Base-by-base conservation (phyloP, 1,140 invertebrate species). In the Dendrolimus kikuchii region DNA sequence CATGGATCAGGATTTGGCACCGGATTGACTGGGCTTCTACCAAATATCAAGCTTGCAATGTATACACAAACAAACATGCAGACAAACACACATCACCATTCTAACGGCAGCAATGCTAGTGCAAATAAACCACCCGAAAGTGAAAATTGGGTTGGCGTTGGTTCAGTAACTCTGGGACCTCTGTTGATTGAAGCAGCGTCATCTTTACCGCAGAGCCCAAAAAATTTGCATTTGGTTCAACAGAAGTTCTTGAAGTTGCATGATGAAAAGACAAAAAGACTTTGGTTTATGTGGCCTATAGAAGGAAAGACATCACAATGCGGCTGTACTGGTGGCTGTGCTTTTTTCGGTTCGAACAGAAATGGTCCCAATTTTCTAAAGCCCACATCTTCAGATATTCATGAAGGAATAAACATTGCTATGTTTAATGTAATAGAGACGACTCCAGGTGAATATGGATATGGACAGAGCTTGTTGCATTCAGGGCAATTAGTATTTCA, bases 261-360 rank as follows among this genome's bases (percentile, higher is more conserved):
- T 72, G 98, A 99, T 85, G 92, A 93, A 40, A 91, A 92, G 58
- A 93, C 92, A 0, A 97, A 96, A 79, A 90, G 96, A 57, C 87
- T 99, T 6, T 98, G 96, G 95, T 99, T 99, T 76, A 82, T 99
- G 1, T 99, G 98, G 97, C 91, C 93, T 1, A 89, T 88, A 60
- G 92, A 94, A 68, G 87, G 89, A 5, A 88, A 90, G 59, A 85
- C 88, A 40, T 68, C 88, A 5, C 94, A 93, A 62, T 99, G 98
- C 83, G 98, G 97, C 0, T 99, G 98, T 86, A 93, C 95, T 44
- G 98, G 98, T 4, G 97, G 97, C 0, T 99, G 96, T 75, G 88
- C 89, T 8, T 99, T 99, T 86, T 99, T 99, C 81, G 97, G 97
- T 5, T 93, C 90, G 46, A 97, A 96, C 77, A 89, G 89, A 66